Evolutionary conservation across 2,113 vertebrate genomes (phyloP), one percentile per base, ranked within the genome.

Genomic region (Salvator merianae): DNA sequence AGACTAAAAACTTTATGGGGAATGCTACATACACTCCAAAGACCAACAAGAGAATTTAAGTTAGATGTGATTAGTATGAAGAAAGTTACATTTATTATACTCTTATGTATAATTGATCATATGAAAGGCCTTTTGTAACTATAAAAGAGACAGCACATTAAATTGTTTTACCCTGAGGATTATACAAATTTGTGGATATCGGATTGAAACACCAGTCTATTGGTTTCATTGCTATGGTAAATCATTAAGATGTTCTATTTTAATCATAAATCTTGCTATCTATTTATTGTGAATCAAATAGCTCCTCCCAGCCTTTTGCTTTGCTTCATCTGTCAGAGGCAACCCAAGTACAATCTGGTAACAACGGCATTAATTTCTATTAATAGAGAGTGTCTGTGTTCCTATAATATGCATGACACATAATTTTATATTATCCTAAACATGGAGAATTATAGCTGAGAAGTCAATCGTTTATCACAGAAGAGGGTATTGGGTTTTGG

Each of bases 81-180:
- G 95, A 96, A 96, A 96, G 96, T 96, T 96, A 96, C 96, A 95
- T 96, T 96, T 96, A 96, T 96, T 96, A 95, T 91, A 95, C 96
- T 96, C 96, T 95, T 93, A 96, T 96, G 96, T 96, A 95, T 96
- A 96, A 97, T 95, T 96, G 96, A 97, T 97, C 96, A 96, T 94
- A 93, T 92, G 94, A 96, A 96, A 96, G 95, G 95, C 95, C 95
- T 96, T 96, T 96, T 96, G 94, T 96, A 96, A 96, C 95, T 95
- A 95, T 96, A 96, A 97, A 96, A 96, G 93, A 97, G 96, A 97
- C 96, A 97, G 95, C 93, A 94, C 93, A 95, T 96, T 96, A 97
- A 96, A 97, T 96, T 96, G 94, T 96, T 96, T 96, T 95, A 96
- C 96, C 95, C 96, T 59, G 89, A 96, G 95, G 96, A 96, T 96